Evolutionary conservation across 1,140 invertebrate genomes (phyloP).

Genomic region (Bilobella aurantiaca): DNA sequence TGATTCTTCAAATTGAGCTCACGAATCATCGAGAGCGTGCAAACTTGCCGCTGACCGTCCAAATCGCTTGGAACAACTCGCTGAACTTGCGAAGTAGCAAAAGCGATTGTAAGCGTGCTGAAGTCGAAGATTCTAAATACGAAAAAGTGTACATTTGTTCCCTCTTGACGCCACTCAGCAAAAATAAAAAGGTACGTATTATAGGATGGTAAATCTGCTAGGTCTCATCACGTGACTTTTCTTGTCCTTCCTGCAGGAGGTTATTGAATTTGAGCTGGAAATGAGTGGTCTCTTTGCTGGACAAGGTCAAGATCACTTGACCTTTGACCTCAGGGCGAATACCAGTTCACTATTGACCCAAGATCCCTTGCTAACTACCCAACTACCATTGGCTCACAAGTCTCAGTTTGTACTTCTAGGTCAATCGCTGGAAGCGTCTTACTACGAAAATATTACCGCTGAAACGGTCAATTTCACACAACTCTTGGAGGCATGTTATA

Average conservation of each 20-base stretch:
- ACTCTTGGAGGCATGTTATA: background rate
- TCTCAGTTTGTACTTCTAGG: background rate
- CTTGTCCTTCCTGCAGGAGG: background rate
- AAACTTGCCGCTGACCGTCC: constrained; percentile 5
- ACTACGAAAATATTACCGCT: constrained; percentile 10
- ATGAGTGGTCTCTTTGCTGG: background rate
- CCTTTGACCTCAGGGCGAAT: background rate
- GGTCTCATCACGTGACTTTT: background rate
- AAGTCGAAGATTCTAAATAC: background rate
- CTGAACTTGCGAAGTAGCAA: background rate
- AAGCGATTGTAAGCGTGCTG: background rate
- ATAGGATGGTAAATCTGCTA: background rate
- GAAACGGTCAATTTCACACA: constrained; percentile 12
- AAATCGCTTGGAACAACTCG: background rate
- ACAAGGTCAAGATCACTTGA: background rate
- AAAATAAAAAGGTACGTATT: constrained; percentile 6
- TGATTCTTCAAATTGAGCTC: background rate
- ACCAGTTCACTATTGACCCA: background rate
- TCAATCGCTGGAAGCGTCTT: background rate
- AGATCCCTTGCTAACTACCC: background rate
- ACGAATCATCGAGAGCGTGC: constrained; percentile 3
- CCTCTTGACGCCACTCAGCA: background rate
- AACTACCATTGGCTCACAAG: background rate
- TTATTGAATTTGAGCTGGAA: constrained; percentile 4
- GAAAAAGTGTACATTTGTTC: background rate